Base-by-base conservation (phyloP, 30 jellyfish, hydroid and myxozoan genomes). In the Aurelia aurita region DNA sequence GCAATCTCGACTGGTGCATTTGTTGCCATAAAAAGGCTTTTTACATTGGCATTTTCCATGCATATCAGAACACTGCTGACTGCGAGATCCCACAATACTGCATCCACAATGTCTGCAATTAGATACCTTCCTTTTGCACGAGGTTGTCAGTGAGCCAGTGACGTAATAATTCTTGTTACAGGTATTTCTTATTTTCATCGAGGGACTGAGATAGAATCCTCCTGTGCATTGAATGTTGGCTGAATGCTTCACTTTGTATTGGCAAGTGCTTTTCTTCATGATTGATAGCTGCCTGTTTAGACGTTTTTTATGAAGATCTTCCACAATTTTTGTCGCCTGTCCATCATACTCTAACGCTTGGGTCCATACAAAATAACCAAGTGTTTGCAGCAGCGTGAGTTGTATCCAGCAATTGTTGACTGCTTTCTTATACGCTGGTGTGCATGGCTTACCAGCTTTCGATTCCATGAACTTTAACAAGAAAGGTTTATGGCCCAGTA, bases 21-120 rank as follows among this genome's bases (percentile, higher is more conserved):
- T 21, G 10, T 22, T 51, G 21, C 91, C 91, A 21, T 65, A 43
- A 54, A 35, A 81, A 0, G 28, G 21, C 31, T 21, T 58, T 65
- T 67, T 81, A 58, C 91, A 81, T 49, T 34, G 25, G 79, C 91
- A 81, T n/a, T 23, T 58, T 19, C 85, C 91, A 27, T 27, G 14
- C 5, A 45, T 4, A 68, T 81, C 26, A 18, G 32, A 19, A 63
- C 91, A 81, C 76, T 69, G 80, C 32, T 12, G 28, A 7, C 70
- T 12, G 29, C 11, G 29, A 7, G 84, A 65, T 27, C 91, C 85
- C 14, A 26, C 15, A 16, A 16, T 13, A 23, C 11, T 23, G 70
- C 91, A 81, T 14, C 34, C 23, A 51, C 91, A 81, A 0, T 53
- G 64, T 12, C 1, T 14, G 76, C 91, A 81, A 26, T 3, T 15